phyloP scores from a whole-genome alignment of 1,140 invertebrate species.

The Dinothrombium tinctorium region DNA sequence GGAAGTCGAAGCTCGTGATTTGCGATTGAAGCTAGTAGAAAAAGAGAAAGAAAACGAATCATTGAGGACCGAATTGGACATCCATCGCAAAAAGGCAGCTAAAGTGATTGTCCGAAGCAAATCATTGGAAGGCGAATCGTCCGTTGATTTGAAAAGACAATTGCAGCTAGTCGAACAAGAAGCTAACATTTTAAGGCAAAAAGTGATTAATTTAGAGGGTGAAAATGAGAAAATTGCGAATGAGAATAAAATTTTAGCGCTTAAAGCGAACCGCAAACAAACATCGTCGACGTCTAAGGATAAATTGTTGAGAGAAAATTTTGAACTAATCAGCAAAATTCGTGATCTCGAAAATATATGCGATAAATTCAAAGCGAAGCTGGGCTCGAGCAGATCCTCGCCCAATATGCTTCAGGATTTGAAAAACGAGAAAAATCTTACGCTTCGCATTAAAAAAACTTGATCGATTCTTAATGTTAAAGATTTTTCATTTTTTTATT shows the following conservation, averaged over 20 bases:
- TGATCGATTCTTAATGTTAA: too few species aligned
- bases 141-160: conserved; percentile 39
- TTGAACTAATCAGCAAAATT: conserved; percentile 33
- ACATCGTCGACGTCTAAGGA: conserved; percentile 17
- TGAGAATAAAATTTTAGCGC: conserved; percentile 39
- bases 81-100: conserved; percentile 25
- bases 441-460: too few species aligned
- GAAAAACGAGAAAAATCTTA: too few species aligned
- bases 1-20: conserved; percentile 41
- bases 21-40: conserved; percentile 49
- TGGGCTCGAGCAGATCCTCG: neutral
- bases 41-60: conserved; percentile 55
- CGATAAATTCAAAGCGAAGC: conserved; percentile 15
- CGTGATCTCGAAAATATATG: conserved; percentile 35
- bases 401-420: too few species aligned
- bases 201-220: conserved; percentile 35
- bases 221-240: conserved; percentile 44
- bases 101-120: conserved; percentile 18
- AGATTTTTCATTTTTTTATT: too few species aligned
- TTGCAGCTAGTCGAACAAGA: conserved; percentile 46
- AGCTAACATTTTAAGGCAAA: conserved; percentile 34
- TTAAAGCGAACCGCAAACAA: conserved; percentile 18
- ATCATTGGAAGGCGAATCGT: conserved; percentile 28
- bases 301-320: conserved; percentile 24
- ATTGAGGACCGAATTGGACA: conserved; percentile 39